Percentiles rank a stretch among this genome's conserved stretches.
phyloP scores from a whole-genome alignment of 2,113 vertebrate genomes.

The Oriolus oriolus region DNA sequence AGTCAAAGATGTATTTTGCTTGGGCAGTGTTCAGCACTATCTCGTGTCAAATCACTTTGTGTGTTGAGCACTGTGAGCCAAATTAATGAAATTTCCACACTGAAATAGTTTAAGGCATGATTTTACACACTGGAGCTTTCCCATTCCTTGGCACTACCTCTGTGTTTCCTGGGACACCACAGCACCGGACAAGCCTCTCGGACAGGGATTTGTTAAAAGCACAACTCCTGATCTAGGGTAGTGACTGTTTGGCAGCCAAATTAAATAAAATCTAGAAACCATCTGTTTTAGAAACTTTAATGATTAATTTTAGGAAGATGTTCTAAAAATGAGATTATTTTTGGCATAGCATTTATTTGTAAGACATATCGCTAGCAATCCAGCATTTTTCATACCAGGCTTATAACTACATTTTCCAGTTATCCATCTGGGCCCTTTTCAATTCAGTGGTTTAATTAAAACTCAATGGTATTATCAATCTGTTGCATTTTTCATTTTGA shows the following conservation, averaged over 20 bases:
- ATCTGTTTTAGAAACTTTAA: slow-evolving; percentile 76
- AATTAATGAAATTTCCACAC: neutral
- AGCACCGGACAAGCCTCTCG: neutral
- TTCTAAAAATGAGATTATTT: slow-evolving; percentile 73
- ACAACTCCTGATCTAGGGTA: slow-evolving; percentile 20
- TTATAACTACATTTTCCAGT: slow-evolving; percentile 79
- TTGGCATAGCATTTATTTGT: slow-evolving; percentile 69
- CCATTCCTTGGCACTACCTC: neutral
- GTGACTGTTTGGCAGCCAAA: slow-evolving; percentile 55
- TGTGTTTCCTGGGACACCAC: neutral
- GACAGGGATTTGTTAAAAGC: slow-evolving; percentile 12
- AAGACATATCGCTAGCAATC: slow-evolving; percentile 66
- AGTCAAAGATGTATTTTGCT: neutral
- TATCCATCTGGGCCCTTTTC: slow-evolving; percentile 82
- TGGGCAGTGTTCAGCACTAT: neutral
- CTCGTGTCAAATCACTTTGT: accelerated
- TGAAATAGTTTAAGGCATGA: neutral
- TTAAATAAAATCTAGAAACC: slow-evolving; percentile 72
- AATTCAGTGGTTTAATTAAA: slow-evolving; percentile 85
- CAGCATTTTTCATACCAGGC: slow-evolving; percentile 73
- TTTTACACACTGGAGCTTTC: neutral
- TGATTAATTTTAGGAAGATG: slow-evolving; percentile 74
- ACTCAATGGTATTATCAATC: slow-evolving; percentile 83
- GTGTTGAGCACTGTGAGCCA: neutral
- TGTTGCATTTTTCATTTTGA: slow-evolving; percentile 84